phyloP scores from a whole-genome alignment of 2,797 vertebrate species.

The Borostomias antarcticus region DNA sequence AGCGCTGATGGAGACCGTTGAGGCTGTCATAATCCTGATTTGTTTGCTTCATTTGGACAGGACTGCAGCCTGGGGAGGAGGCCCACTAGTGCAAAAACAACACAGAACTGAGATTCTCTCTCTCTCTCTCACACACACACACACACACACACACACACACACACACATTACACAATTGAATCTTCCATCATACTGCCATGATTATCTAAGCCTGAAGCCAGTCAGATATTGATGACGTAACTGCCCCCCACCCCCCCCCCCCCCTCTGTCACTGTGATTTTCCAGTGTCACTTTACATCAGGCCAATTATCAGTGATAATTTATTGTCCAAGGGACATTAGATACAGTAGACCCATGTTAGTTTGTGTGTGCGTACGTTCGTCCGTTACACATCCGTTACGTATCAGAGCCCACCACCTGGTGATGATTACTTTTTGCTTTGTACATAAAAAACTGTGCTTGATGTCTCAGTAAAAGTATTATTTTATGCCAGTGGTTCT shows the following conservation, averaged over 20 bases:
- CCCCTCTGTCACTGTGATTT: constrained; percentile 6
- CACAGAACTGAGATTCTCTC: neutral
- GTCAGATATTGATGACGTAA: constrained; percentile 32
- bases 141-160: neutral
- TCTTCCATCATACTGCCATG: too few relatives aligned
- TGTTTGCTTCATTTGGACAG: constrained; percentile 58
- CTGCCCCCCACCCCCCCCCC: too few relatives aligned
- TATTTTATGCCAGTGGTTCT: too few relatives aligned
- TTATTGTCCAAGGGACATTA: too few relatives aligned
- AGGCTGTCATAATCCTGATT: constrained; percentile 48
- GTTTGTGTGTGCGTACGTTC: too few relatives aligned
- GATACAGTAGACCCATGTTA: too few relatives aligned
- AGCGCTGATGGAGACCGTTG: constrained; percentile 36
- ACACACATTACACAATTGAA: too few relatives aligned
- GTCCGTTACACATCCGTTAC: too few relatives aligned
- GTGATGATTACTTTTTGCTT: too few relatives aligned
- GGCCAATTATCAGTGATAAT: constrained; percentile 48
- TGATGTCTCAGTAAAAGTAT: too few relatives aligned
- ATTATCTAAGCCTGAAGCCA: constrained; percentile 42
- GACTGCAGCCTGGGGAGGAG: constrained; percentile 37
- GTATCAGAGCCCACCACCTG: too few relatives aligned
- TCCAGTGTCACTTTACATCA: constrained; percentile 21
- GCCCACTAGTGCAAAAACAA: constrained; percentile 17
- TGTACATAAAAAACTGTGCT: too few relatives aligned
- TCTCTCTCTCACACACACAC: constrained; percentile 4